A percentile compares a stretch with the other conserved stretches of the same genome.
Conservation (phyloP, 2,888 invertebrate genomes). For the Pediacus dermestoides region DNA sequence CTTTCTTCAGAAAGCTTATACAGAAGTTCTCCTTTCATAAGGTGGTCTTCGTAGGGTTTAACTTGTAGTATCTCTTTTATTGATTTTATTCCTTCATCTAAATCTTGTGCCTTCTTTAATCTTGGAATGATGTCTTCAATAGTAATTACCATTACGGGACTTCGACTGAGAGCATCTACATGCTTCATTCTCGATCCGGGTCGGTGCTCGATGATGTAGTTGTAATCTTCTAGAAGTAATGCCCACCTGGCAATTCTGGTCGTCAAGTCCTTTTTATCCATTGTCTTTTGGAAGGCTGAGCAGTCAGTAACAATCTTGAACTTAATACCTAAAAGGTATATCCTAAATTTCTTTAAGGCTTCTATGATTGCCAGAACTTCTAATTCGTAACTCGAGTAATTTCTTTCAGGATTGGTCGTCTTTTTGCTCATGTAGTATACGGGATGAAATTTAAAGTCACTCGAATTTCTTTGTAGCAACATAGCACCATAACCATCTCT, state of each 20-base stretch:
- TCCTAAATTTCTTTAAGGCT: conserved; percentile 38
- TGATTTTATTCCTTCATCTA: conserved; percentile 17
- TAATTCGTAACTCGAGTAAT: conserved; percentile 39
- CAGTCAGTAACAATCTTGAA: conserved; percentile 42
- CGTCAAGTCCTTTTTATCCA: conserved; percentile 34
- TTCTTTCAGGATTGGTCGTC: conserved; percentile 32
- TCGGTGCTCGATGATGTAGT: conserved; percentile 29
- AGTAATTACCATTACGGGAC: conserved; percentile 20
- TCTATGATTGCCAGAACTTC: conserved; percentile 40
- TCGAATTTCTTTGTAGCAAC: conserved; percentile 20
- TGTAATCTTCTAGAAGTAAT: conserved; percentile 26
- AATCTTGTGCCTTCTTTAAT: conserved; percentile 16
- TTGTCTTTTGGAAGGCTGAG: conserved; percentile 34
- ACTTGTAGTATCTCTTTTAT: conserved; percentile 17
- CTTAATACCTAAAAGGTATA: conserved; percentile 33
- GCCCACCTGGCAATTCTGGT: conserved; percentile 37
- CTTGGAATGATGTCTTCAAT: conserved; percentile 11
- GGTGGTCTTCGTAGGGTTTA: conserved; percentile 19
- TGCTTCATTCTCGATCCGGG: conserved; percentile 25
- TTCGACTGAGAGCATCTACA: conserved; percentile 15
- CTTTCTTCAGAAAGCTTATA: conserved; percentile 19
- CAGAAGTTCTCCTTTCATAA: conserved; percentile 19
- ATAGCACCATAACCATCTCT: conserved; percentile 23
- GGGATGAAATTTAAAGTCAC: conserved; percentile 25
- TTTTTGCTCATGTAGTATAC: conserved; percentile 31